Evolutionary conservation across 2,113 vertebrate genomes (phyloP).

Genomic region (Megalops atlanticus): DNA sequence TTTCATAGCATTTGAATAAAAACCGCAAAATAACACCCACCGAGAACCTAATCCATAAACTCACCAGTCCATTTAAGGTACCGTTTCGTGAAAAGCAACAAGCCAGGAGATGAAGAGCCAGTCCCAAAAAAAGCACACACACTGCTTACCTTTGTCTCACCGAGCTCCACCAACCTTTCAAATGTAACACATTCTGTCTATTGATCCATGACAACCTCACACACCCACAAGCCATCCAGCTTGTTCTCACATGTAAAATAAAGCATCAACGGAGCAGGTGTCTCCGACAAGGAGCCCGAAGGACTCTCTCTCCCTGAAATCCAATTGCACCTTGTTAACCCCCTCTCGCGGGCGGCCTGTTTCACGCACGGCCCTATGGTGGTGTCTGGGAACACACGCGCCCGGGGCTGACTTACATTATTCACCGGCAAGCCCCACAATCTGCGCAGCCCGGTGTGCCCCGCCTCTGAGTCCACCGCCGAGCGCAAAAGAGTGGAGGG

Average conservation of each 20-base stretch:
- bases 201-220: slow-evolving; percentile 14
- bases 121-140: background rate
- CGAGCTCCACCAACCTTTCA: background rate
- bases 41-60: background rate
- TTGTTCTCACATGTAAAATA: slow-evolving; percentile 3
- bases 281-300: slow-evolving; percentile 40
- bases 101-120: background rate
- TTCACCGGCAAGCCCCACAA: background rate
- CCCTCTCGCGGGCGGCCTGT: background rate
- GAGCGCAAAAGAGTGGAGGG: too few relatives aligned
- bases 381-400: background rate
- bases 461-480: too few relatives aligned
- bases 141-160: background rate
- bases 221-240: slow-evolving; percentile 5
- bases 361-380: background rate
- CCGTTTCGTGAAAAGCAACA: background rate
- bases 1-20: background rate
- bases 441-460: background rate
- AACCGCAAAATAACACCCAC: background rate
- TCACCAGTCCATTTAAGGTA: background rate
- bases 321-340: slow-evolving; percentile 46
- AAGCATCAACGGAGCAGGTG: slow-evolving; percentile 24
- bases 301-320: slow-evolving; percentile 32
- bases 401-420: background rate
- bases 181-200: background rate